phyloP scores from a whole-genome alignment of 2,888 invertebrate species.

The Lordiphosa andalusiaca region DNA sequence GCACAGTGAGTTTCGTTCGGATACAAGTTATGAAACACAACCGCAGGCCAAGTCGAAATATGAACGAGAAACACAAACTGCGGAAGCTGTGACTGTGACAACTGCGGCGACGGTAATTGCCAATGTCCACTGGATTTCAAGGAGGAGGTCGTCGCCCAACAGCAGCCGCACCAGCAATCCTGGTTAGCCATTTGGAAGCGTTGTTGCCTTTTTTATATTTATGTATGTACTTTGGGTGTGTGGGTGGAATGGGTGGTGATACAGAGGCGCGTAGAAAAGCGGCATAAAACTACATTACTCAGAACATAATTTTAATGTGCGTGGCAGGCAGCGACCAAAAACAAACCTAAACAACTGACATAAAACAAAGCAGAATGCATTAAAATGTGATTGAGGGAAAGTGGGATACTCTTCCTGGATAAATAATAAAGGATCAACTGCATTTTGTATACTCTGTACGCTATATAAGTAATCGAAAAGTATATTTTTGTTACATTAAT shows the following conservation, averaged over 20 bases:
- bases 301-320: constrained; percentile 65
- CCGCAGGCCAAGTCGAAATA: constrained; percentile 61
- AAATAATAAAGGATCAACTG: too few species aligned
- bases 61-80: constrained; percentile 31
- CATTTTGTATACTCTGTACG: too few species aligned
- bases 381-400: background rate
- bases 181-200: constrained; percentile 37
- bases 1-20: background rate
- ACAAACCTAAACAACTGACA: constrained; percentile 47
- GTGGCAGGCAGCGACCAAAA: constrained; percentile 30
- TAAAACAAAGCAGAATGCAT: constrained; percentile 33
- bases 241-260: background rate
- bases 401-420: too few species aligned
- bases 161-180: constrained; percentile 18
- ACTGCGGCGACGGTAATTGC: constrained; percentile 66
- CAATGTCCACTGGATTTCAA: constrained; percentile 61
- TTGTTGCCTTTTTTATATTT: constrained; percentile 44
- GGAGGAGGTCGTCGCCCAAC: constrained; percentile 5
- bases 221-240: constrained; percentile 32
- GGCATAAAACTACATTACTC: constrained; percentile 60
- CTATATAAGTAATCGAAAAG: too few species aligned
- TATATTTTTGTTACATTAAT: too few species aligned
- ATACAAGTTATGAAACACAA: constrained; percentile 60
- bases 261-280: background rate
- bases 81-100: constrained; percentile 50